Percentiles rank a stretch among this genome's conserved stretches.
These are phyloP conservation scores for Origma solitaria DNA, from an alignment of 2,113 vertebrate genomes.

Conservation along the genomic window DNA sequence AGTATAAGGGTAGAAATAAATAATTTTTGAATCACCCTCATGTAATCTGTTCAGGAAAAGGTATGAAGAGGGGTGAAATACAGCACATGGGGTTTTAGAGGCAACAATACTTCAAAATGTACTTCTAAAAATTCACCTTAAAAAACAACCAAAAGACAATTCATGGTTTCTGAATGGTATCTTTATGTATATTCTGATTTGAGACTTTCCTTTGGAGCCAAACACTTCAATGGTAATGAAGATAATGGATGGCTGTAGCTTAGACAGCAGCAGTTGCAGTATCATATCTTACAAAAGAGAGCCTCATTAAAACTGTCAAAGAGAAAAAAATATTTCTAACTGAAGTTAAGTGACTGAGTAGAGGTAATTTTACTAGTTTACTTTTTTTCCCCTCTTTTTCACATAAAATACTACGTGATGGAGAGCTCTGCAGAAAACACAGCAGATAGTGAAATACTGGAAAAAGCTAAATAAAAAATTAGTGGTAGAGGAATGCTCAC, in stretches of 20 bases:
- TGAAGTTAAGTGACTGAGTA: neutral
- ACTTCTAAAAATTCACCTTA: neutral
- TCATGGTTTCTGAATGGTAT: neutral
- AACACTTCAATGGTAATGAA: slow-evolving; percentile 30
- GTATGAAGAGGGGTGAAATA: neutral
- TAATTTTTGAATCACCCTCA: neutral
- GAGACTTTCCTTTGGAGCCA: neutral
- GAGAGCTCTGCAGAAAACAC: neutral
- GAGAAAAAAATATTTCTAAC: neutral
- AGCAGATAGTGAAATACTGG: neutral
- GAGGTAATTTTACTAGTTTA: neutral
- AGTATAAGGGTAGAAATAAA: slow-evolving; percentile 26
- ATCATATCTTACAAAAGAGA: neutral
- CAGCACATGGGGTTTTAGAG: neutral
- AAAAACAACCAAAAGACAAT: neutral
- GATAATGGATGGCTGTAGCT: neutral
- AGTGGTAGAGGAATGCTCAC: neutral
- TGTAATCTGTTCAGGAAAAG: neutral
- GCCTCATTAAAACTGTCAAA: neutral
- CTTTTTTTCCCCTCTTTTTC: neutral
- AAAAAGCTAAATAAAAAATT: neutral
- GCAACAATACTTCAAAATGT: neutral
- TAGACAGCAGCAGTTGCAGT: neutral
- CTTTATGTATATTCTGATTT: neutral
- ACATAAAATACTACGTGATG: neutral